phyloP scores from a whole-genome alignment of 2,113 vertebrate species.

The Thalassoma bifasciatum region DNA sequence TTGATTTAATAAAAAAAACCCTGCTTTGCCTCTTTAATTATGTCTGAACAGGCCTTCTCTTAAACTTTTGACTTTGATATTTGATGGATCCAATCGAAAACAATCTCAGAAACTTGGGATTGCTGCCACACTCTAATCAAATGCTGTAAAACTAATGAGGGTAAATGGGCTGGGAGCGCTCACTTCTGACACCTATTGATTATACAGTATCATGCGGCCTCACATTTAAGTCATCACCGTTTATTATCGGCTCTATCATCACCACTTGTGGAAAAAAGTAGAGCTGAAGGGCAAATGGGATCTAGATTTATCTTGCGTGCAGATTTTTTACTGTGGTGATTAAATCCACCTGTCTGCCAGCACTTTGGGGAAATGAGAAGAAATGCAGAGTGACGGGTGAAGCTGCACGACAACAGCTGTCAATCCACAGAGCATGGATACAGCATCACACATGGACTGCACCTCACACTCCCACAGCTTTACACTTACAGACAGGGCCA shows the following conservation, averaged over 20 bases:
- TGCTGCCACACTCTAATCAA: conserved; percentile 42
- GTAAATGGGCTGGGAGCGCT: conserved; percentile 41
- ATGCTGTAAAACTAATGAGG: conserved; percentile 47
- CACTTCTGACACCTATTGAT: conserved; percentile 54
- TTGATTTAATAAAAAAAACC: conserved; percentile 6
- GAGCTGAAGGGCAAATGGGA: conserved; percentile 37
- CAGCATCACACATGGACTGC: conserved; percentile 34
- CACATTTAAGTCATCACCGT: conserved; percentile 49
- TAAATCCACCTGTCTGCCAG: conserved; percentile 42
- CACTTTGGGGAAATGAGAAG: conserved; percentile 38
- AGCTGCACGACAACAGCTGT: conserved; percentile 58
- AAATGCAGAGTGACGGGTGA: conserved; percentile 48
- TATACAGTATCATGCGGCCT: conserved; percentile 32
- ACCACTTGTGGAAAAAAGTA: background rate
- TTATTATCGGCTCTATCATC: conserved; percentile 43
- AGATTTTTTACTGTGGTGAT: conserved; percentile 33
- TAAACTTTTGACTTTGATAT: conserved; percentile 30
- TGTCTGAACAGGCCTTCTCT: conserved; percentile 38
- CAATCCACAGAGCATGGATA: conserved; percentile 57
- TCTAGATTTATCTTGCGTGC: conserved; percentile 15
- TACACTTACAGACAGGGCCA: conserved; percentile 46
- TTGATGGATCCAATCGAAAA: conserved; percentile 52
- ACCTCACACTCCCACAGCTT: conserved; percentile 52
- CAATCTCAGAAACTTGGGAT: conserved; percentile 43
- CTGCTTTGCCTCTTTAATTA: conserved; percentile 29